Percentiles rank a stretch among this genome's conserved stretches.
phyloP scores from a whole-genome alignment of 2,113 vertebrate genomes.

The Sceloporus undulatus region DNA sequence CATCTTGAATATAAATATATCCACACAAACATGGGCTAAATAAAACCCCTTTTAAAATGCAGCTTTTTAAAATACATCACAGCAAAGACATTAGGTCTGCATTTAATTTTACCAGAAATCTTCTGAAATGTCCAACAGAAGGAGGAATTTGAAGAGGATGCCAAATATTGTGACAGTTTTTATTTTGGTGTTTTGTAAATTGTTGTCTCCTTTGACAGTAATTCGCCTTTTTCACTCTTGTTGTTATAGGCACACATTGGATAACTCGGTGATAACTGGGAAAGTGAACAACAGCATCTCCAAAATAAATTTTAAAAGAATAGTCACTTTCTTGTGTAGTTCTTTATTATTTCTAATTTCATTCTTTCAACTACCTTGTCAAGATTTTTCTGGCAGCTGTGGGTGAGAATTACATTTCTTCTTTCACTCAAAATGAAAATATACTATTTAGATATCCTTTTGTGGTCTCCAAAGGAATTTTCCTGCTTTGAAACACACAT shows the following conservation, averaged over 20 bases:
- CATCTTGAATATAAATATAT: background rate
- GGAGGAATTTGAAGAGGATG: slow-evolving; percentile 55
- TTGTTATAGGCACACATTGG: slow-evolving; percentile 65
- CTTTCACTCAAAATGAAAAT: slow-evolving; percentile 54
- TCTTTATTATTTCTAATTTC: slow-evolving; percentile 37
- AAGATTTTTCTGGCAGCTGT: slow-evolving; percentile 57
- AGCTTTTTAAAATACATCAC: slow-evolving; percentile 57
- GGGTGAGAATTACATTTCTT: slow-evolving; percentile 51
- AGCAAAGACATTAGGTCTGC: slow-evolving; percentile 52
- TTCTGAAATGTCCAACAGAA: slow-evolving; percentile 59
- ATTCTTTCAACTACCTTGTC: slow-evolving; percentile 72
- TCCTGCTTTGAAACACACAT: slow-evolving; percentile 43
- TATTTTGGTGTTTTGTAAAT: slow-evolving; percentile 64
- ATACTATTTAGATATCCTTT: slow-evolving; percentile 48
- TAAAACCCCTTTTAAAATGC: background rate
- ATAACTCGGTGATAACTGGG: slow-evolving; percentile 75
- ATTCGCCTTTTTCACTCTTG: slow-evolving; percentile 62
- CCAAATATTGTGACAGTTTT: slow-evolving; percentile 50
- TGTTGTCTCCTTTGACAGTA: slow-evolving; percentile 59
- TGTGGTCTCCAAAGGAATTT: slow-evolving; percentile 50
- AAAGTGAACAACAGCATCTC: slow-evolving; percentile 55
- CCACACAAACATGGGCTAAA: rapidly evolving
- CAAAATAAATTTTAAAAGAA: slow-evolving; percentile 78
- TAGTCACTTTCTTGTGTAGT: slow-evolving; percentile 67
- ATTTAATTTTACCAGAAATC: slow-evolving; percentile 58